phyloP scores from a whole-genome alignment of 2,113 vertebrate species.

The Ifrita kowaldi region DNA sequence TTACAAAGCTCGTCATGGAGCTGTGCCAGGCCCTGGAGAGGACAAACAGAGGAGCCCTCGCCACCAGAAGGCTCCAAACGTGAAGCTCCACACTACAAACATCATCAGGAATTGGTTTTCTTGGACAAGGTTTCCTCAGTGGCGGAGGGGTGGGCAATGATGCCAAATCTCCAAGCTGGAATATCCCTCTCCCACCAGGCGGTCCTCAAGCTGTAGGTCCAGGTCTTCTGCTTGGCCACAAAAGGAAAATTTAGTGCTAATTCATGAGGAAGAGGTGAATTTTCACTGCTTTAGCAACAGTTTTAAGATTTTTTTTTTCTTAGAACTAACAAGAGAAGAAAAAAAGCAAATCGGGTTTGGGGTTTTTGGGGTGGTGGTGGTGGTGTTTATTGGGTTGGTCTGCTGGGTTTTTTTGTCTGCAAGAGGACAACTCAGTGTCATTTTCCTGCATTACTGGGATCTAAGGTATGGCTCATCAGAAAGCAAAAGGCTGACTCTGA shows the following conservation, averaged over 20 bases:
- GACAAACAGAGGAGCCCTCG: not conserved
- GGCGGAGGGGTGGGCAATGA: not conserved
- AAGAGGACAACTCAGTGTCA: not conserved
- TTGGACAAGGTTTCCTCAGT: not conserved
- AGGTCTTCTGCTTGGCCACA: not conserved
- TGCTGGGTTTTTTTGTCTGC: not conserved
- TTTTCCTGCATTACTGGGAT: not conserved
- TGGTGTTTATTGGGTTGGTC: not conserved
- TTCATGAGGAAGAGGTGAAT: not conserved
- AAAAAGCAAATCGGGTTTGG: not conserved
- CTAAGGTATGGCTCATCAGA: not conserved
- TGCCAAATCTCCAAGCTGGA: not conserved
- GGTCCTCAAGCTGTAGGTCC: not conserved
- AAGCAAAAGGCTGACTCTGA: not conserved
- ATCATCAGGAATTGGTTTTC: rapidly evolving
- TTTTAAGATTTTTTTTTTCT: not conserved
- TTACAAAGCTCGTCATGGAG: not conserved
- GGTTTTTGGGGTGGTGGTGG: rapidly evolving
- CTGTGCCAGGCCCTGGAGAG: not conserved
- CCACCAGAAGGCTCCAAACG: not conserved
- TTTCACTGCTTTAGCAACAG: not conserved
- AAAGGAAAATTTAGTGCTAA: not conserved
- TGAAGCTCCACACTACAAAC: not conserved
- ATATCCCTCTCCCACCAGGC: not conserved
- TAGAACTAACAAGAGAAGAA: not conserved